Percentiles rank a stretch among this genome's conserved stretches.
phyloP scores from a whole-genome alignment of 2,888 invertebrate species.

The Himalopsyche anomala region DNA sequence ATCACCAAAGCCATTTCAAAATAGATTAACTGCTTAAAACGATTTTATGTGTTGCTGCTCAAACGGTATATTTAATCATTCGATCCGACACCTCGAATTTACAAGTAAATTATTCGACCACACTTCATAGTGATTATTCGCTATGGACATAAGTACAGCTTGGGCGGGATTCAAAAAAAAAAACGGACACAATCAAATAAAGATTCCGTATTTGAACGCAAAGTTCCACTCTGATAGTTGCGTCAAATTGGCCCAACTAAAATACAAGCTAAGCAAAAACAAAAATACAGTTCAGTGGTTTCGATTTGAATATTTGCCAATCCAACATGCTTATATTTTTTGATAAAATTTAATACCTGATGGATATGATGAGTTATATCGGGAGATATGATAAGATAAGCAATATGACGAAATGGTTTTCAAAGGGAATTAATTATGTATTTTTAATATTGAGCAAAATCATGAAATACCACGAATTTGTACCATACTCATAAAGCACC shows the following conservation, averaged over 20 bases:
- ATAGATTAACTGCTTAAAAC: too few species aligned
- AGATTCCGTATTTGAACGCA: neutral
- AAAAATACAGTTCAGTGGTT: neutral
- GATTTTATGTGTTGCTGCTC: too few species aligned
- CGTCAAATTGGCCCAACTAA: neutral
- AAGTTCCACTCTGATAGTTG: slow-evolving; percentile 24
- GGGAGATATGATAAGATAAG: too few species aligned
- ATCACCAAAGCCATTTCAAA: too few species aligned
- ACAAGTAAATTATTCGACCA: neutral
- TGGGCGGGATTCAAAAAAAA: neutral
- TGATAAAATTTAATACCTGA: too few species aligned
- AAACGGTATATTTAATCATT: slow-evolving; percentile 16
- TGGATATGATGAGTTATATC: too few species aligned
- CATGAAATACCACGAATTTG: too few species aligned
- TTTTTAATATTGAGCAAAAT: too few species aligned
- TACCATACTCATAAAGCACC: too few species aligned
- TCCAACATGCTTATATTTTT: too few species aligned
- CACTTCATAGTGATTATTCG: neutral
- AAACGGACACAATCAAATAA: slow-evolving; percentile 7
- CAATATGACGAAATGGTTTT: too few species aligned
- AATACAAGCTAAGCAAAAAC: neutral
- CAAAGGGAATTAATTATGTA: too few species aligned
- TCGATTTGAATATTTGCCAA: neutral
- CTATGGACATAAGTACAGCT: neutral
- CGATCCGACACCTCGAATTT: neutral